Evolutionary conservation across 2,888 invertebrate species (phyloP).

Genomic region (Harpagoxenus sublaevis): DNA sequence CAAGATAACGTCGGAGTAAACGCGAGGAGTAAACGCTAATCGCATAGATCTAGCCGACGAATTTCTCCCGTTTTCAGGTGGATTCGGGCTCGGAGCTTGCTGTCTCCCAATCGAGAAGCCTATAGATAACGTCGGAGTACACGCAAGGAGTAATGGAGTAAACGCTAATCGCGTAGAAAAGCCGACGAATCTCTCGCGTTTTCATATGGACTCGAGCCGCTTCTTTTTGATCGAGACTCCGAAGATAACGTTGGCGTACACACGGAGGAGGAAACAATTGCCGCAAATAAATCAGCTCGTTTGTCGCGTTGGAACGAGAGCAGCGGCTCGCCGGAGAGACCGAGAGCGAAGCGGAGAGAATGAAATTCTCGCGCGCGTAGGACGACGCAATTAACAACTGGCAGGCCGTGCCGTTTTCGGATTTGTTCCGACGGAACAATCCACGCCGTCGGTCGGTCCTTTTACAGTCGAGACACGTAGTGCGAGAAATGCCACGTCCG

Average conservation of each 20-base stretch:
- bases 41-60: neutral
- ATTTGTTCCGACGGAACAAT: slow-evolving; percentile 14
- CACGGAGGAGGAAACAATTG: neutral
- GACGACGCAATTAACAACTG: neutral
- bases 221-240: neutral
- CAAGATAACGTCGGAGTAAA: neutral
- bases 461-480: slow-evolving; percentile 7
- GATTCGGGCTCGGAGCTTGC: neutral
- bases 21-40: neutral
- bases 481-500: neutral
- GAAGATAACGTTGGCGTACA: neutral
- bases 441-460: neutral
- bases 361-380: slow-evolving; percentile 11
- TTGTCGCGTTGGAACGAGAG: neutral
- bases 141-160: neutral
- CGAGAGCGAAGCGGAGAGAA: neutral
- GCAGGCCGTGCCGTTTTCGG: slow-evolving; percentile 4
- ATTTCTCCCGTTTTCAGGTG: neutral
- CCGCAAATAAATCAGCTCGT: neutral
- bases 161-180: neutral
- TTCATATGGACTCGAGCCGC: neutral
- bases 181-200: neutral
- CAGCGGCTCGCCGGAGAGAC: neutral
- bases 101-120: neutral
- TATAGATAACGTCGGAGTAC: neutral